Evolutionary conservation across 2,888 invertebrate species (phyloP).

Genomic region (Erebia ligea): DNA sequence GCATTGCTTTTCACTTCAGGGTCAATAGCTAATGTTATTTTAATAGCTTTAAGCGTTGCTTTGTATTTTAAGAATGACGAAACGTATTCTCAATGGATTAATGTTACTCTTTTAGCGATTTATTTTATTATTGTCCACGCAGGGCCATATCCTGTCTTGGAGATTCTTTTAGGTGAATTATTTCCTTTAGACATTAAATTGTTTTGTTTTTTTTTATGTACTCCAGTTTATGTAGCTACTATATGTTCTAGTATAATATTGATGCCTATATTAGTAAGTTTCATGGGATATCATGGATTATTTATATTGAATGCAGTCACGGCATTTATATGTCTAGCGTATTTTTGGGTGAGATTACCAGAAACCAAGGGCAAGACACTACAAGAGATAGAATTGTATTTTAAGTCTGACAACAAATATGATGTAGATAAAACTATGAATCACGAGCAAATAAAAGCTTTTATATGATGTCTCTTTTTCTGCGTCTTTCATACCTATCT

Average conservation of each 20-base stretch:
- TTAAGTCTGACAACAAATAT: constrained; percentile 40
- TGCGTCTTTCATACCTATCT: too few species aligned
- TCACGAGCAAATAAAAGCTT: constrained; percentile 22
- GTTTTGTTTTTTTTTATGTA: not conserved
- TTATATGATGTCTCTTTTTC: constrained; percentile 1
- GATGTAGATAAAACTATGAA: constrained; percentile 10
- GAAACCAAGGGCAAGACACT: constrained; percentile 32
- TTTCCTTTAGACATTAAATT: constrained; percentile 1
- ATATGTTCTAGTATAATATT: not conserved
- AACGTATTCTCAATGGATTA: not conserved
- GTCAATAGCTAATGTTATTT: not conserved
- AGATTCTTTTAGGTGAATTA: not conserved
- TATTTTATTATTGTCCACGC: not conserved
- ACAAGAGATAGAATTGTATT: constrained; percentile 49
- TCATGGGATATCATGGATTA: constrained; percentile 24
- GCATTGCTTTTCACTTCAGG: not conserved
- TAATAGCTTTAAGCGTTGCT: not conserved
- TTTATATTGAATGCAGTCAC: constrained; percentile 25
- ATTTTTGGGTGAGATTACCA: constrained; percentile 23
- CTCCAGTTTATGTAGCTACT: not conserved
- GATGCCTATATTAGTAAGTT: not conserved
- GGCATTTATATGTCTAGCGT: constrained; percentile 5
- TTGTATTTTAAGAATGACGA: not conserved
- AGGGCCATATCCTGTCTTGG: not conserved
- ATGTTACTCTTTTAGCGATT: not conserved